Evolutionary conservation across 1,140 invertebrate species (phyloP), one percentile per base, ranked within the genome.

Genomic region (Brachionus rotundiformis): DNA sequence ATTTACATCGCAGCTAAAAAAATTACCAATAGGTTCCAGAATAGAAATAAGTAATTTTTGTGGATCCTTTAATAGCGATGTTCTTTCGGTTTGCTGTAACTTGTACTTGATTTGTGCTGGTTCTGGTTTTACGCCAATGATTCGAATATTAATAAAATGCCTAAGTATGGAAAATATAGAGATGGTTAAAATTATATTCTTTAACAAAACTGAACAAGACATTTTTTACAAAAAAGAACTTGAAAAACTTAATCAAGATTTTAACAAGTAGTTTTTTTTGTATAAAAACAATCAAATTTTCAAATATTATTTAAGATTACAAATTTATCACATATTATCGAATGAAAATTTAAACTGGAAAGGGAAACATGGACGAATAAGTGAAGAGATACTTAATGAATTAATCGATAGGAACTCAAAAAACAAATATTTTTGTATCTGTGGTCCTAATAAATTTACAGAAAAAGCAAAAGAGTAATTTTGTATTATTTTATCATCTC

Each of bases 161-260:
- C 44, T 68, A 23, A 65, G 13, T 13, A 19, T 41, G 11, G 29
- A 25, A 10, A 79, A 23, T 10, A 23, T 59, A 16, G 19, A 25
- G 11, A 65, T 27, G 16, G 39, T 81, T 39, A 41, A 33, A 11
- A n/a, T 81, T 3, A n/a, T 81, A 27, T 81, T 81, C n/a, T 81
- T 81, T 36, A 81, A 81, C 13, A 81, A 81, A 81, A 81, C 79
- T 39, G 5, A 41, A 23, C 19, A 81, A 31, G 79, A 81, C 49
- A 81, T 81, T 11, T 11, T 81, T 29, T 65, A 27, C 6, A 2
- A 54, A 11, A 7, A 41, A 13, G 79, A 81, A 6, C 39, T 81
- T 10, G 23, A 81, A 36, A 27, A 44, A 41, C 10, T 63, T n/a
- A 1, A 6, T 23, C 7, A 68, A 31, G 2, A 63, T 19, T 65